A percentile compares a stretch with the other conserved stretches of the same genome.
phyloP scores from a whole-genome alignment of 2,888 invertebrate species.

The Macrophya annulata region DNA sequence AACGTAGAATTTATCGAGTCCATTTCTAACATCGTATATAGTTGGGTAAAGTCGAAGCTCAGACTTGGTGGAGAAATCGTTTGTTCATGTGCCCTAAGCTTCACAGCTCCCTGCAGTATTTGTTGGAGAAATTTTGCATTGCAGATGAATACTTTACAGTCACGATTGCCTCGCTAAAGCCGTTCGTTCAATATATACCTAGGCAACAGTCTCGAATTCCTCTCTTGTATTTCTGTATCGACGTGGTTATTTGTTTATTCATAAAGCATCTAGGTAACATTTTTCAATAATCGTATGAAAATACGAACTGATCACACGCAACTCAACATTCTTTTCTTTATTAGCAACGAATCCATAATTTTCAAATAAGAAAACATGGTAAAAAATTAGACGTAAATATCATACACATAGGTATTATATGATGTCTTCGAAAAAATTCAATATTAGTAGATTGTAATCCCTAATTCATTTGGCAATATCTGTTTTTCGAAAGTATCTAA shows the following conservation, averaged over 20 bases:
- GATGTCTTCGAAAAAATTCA: too few relatives aligned
- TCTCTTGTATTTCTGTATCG: neutral
- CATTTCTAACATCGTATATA: slow-evolving; percentile 25
- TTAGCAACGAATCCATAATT: neutral
- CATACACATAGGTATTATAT: too few relatives aligned
- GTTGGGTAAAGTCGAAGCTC: neutral
- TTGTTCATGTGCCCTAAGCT: slow-evolving; percentile 39
- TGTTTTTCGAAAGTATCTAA: neutral
- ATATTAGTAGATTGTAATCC: too few relatives aligned
- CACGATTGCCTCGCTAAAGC: slow-evolving; percentile 9
- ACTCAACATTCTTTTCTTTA: neutral
- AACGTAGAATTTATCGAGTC: slow-evolving; percentile 15
- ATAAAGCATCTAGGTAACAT: neutral
- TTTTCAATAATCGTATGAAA: neutral
- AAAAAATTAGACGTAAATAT: neutral
- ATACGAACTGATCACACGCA: neutral
- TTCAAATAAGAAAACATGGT: neutral
- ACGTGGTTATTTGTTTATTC: neutral
- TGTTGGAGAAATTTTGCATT: slow-evolving; percentile 35
- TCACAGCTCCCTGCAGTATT: slow-evolving; percentile 21
- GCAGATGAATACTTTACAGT: slow-evolving; percentile 19
- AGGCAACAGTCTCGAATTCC: slow-evolving; percentile 1
- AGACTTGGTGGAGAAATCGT: slow-evolving; percentile 20
- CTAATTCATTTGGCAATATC: neutral
- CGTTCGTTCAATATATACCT: slow-evolving; percentile 20